Evolutionary conservation across 2,888 invertebrate genomes (phyloP), one percentile per base, ranked within the genome.

Genomic region (Papilio elwesi): DNA sequence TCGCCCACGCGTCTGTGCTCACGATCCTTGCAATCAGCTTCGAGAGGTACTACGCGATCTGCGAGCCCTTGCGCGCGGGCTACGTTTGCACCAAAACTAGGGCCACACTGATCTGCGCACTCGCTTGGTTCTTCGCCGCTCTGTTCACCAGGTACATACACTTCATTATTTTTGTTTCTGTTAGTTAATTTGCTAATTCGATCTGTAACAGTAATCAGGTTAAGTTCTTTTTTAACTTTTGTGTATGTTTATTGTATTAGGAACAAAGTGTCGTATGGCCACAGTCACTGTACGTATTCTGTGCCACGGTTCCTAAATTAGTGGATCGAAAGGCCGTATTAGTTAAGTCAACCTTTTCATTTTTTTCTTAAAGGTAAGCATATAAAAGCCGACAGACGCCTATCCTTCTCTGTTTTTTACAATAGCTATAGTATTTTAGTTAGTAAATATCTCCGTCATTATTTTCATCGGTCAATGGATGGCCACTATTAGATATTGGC

Each of bases 1-100:
- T 98, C 36, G 98, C 98, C 4, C 98, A 98, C 87, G 98, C 98
- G 43, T 98, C 98, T 52, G 98, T 98, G 4, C 94, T 98, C 70
- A 98, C 98, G 52, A 98, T 98, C 82, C 91, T 98, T 82, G 98
- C 98, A 74, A 98, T 98, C 89, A 98, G 98, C 85, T 97, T 98
- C 88, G 98, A 98, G 90, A 95, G 94, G 2, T 97, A 97, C 92
- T 97, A 97, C 90, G 98, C 98, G 77, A 98, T 98, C 86, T 98
- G 98, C 89, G 97, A 98, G 86, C 98, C 98, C 0, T 93, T 98
- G 70, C 96, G 97, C 80, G 98, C 98, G 6, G 97, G 97, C 74
- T 98, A 97, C 90, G 97, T 98, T 68, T 98, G 98, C 88, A 98
- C 98, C 49, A 97, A 97, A 90, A 95, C 97, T 11, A 94, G 97